Percentiles rank a stretch among this genome's conserved stretches.
These are phyloP conservation scores for Pongo pygmaeus DNA, from an alignment of 2,113 vertebrate species.

Conservation along the genomic window DNA sequence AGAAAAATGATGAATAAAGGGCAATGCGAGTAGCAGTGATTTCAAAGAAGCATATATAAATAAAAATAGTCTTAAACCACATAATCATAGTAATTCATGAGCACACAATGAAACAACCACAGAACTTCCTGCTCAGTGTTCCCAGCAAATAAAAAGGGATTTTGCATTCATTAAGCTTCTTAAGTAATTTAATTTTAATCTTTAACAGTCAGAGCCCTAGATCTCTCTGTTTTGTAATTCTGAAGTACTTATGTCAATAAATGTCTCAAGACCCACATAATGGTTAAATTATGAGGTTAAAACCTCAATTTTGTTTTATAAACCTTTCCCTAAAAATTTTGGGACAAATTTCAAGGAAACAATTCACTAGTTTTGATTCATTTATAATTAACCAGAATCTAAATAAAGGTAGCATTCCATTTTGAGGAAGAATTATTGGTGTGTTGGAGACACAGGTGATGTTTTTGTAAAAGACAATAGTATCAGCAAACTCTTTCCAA, in stretches of 20 bases:
- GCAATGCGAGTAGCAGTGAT: not conserved
- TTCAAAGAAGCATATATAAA: not conserved
- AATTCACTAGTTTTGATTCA: not conserved
- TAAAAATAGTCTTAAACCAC: not conserved
- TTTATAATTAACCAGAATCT: not conserved
- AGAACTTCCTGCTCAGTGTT: not conserved
- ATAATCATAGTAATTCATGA: not conserved
- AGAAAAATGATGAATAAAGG: not conserved
- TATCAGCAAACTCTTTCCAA: not conserved
- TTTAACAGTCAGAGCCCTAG: not conserved
- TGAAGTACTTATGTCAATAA: not conserved
- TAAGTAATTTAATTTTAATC: slow-evolving; percentile 12
- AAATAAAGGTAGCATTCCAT: not conserved
- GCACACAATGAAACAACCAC: not conserved
- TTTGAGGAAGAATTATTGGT: not conserved
- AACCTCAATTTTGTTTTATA: not conserved
- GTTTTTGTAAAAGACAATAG: not conserved
- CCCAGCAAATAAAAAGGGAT: not conserved
- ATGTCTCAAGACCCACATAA: not conserved
- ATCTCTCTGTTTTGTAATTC: not conserved
- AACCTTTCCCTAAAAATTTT: not conserved
- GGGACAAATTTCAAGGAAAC: not conserved
- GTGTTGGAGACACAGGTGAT: not conserved
- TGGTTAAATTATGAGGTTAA: not conserved
- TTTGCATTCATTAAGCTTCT: not conserved